Evolutionary conservation across 2,888 invertebrate species (phyloP), one percentile per base, ranked within the genome.

Genomic region (Hirtodrosophila confusa): DNA sequence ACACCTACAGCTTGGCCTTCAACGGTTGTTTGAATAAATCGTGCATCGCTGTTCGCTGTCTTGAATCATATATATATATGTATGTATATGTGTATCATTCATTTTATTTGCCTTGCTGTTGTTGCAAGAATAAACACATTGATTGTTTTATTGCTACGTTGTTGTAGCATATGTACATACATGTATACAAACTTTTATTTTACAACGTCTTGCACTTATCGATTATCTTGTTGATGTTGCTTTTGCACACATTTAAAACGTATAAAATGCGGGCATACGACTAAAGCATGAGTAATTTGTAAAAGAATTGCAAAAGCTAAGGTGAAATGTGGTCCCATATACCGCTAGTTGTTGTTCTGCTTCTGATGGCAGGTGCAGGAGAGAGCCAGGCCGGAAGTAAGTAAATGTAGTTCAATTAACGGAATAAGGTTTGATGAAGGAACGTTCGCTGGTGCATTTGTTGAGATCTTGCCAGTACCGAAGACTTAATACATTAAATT

Each of bases 91-190:
- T 17, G 17, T 17, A 17, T 17, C 27, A 35, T 58, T 61, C 35
- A 36, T 36, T 56, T 31, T 77, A 62, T 74, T 74, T 74, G 36
- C 57, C 24, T 73, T 77, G 74, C 61, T 74, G 55, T 74, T 66
- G n/a, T 12, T 55, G 63, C 61, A 31, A 31, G 31, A 31, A 76
- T 54, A 85, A 80, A 85, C 88, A 82, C 53, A 8, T 31, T 54
- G 49, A 60, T 74, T 61, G 33, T 58, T 68, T 67, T 63, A 73
- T 50, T 60, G 78, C 44, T 74, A 35, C 88, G 76, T 84, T 75
- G 45, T 78, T 80, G 61, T 70, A 79, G 61, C 73, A 66, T 48
- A 47, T 60, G 54, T 49, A 56, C 35, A 51, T 44, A 54, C 9
- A 66, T 37, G 33, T 36, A 29, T 33, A 49, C 61, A 61, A 41